phyloP scores from a whole-genome alignment of 2,888 invertebrate genomes.

The Luperina nickerlii region DNA sequence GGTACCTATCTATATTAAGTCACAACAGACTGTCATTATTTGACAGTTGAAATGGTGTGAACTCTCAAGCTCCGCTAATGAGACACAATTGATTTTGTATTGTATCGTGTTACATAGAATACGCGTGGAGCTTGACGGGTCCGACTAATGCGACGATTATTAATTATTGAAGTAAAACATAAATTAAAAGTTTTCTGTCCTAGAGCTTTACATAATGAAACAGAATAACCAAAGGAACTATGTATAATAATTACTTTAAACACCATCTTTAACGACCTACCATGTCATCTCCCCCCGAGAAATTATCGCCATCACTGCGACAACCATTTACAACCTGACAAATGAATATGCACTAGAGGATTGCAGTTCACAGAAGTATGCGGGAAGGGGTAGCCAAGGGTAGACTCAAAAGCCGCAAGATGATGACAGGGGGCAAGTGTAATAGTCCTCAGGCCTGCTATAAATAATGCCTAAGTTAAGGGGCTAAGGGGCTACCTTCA shows the following conservation, averaged over 20 bases:
- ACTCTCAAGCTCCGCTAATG: too few relatives aligned
- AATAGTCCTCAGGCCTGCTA: constrained; percentile 83
- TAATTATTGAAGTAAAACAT: neutral
- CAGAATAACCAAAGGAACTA: neutral
- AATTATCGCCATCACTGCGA: constrained; percentile 66
- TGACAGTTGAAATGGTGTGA: neutral
- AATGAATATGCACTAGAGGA: constrained; percentile 80
- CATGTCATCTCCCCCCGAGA: constrained; percentile 53
- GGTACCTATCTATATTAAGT: too few relatives aligned
- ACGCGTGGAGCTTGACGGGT: too few relatives aligned
- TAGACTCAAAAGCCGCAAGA: constrained; percentile 78
- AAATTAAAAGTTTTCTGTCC: neutral
- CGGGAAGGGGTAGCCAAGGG: constrained; percentile 72
- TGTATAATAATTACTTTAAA: constrained; percentile 36
- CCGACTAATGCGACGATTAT: neutral
- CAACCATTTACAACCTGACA: constrained; percentile 66
- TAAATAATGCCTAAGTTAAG: constrained; percentile 85
- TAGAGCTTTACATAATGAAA: constrained; percentile 5
- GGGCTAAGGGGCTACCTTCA: constrained; percentile 82
- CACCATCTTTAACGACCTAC: neutral
- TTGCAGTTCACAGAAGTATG: constrained; percentile 76
- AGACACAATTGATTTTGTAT: too few relatives aligned
- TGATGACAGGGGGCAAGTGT: constrained; percentile 81
- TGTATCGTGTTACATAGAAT: too few relatives aligned
- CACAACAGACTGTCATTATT: too few relatives aligned